These are phyloP conservation scores for Dascillus cervinus DNA, from an alignment of 2,888 invertebrate genomes.

Conservation along the genomic window DNA sequence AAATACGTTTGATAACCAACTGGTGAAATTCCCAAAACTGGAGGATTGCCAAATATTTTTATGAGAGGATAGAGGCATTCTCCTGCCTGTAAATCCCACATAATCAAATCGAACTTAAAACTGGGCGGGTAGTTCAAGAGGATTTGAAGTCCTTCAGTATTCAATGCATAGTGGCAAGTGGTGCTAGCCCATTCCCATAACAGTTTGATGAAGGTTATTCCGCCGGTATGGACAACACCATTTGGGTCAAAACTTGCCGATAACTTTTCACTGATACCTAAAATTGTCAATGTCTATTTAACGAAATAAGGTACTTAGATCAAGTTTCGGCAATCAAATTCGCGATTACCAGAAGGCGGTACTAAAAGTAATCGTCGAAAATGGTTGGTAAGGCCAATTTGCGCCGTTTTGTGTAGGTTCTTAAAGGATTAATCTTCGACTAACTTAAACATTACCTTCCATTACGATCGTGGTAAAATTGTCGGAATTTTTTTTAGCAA, in stretches of 20 bases:
- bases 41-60: constrained; percentile 19
- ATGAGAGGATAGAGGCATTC: constrained; percentile 20
- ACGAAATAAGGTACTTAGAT: too few relatives aligned
- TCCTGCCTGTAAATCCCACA: constrained; percentile 17
- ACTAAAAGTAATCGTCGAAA: too few relatives aligned
- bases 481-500: not conserved
- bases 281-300: too few relatives aligned
- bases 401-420: too few relatives aligned
- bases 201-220: not conserved
- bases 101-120: constrained; percentile 21
- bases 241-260: not conserved
- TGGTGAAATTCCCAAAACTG: constrained; percentile 18
- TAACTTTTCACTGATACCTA: constrained; percentile 1
- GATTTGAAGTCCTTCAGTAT: constrained; percentile 11
- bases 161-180: constrained; percentile 12
- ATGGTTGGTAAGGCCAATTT: too few relatives aligned
- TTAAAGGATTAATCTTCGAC: too few relatives aligned
- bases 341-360: too few relatives aligned
- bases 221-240: not conserved
- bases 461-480: constrained; percentile 5
- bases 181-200: not conserved
- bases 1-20: constrained; percentile 15
- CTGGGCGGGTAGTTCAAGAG: constrained; percentile 18
- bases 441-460: constrained; percentile 5
- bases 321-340: too few relatives aligned